phyloP scores from a whole-genome alignment of 2,113 vertebrate genomes.

The Vulpes vulpes region DNA sequence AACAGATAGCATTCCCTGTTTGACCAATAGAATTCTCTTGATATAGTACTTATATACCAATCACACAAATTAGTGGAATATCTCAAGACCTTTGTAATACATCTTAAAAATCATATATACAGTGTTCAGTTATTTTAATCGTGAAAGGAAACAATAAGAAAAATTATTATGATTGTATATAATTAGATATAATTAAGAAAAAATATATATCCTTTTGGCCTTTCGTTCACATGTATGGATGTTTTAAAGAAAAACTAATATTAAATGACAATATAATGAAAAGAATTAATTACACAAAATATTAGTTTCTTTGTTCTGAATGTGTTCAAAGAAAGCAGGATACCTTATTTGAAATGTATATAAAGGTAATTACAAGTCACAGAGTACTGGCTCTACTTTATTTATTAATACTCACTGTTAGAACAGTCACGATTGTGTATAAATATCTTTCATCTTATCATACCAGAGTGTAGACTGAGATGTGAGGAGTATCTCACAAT shows the following conservation, averaged over 20 bases:
- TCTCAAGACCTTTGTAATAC: background rate
- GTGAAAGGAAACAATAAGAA: background rate
- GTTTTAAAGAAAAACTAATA: background rate
- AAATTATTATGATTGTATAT: background rate
- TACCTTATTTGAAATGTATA: background rate
- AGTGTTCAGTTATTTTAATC: background rate
- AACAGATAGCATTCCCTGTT: background rate
- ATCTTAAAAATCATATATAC: background rate
- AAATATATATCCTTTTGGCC: background rate
- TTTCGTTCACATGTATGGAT: background rate
- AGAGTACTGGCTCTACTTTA: background rate
- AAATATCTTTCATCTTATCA: background rate
- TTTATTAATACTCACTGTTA: background rate
- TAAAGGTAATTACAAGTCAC: background rate
- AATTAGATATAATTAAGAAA: no score
- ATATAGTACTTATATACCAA: background rate
- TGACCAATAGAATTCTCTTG: background rate
- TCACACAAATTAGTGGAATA: background rate
- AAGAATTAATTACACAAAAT: background rate
- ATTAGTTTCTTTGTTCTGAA: background rate
- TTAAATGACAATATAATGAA: background rate
- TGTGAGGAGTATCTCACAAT: background rate
- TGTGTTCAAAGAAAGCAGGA: background rate
- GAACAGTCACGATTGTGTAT: background rate
- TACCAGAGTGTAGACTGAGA: background rate